phyloP scores from a whole-genome alignment of 2,797 vertebrate genomes.

The Tenualosa thibaudeaui region DNA sequence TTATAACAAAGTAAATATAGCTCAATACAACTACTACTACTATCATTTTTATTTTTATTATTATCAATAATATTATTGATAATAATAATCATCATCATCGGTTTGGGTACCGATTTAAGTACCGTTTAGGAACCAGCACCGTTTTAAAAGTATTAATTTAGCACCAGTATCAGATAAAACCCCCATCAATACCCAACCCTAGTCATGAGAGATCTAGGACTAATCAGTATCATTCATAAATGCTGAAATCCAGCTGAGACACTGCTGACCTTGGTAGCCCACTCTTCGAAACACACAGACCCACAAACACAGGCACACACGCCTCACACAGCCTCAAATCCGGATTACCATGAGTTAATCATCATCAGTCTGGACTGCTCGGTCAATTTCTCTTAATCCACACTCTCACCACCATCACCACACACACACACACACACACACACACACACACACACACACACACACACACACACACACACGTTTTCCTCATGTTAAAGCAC shows the following conservation, averaged over 20 bases:
- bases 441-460: conserved; percentile 6
- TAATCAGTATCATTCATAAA: conserved; percentile 8
- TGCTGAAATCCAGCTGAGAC: background rate
- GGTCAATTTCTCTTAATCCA: conserved; percentile 27
- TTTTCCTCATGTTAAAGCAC: background rate
- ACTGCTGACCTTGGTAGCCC: background rate
- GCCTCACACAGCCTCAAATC: conserved; percentile 24
- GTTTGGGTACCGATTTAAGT: too few species aligned
- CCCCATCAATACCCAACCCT: background rate
- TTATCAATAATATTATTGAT: too few species aligned
- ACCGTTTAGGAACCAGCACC: too few species aligned
- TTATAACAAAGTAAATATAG: too few species aligned
- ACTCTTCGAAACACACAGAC: background rate
- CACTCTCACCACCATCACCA: background rate
- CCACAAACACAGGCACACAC: background rate
- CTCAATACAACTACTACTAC: too few species aligned
- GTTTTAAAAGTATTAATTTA: too few species aligned
- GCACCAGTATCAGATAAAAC: too few species aligned
- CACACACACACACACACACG: conserved; percentile 1
- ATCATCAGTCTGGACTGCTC: conserved; percentile 20
- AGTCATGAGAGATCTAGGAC: background rate
- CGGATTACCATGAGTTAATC: conserved; percentile 37
- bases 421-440: background rate
- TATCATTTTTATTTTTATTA: too few species aligned
- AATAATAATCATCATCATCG: too few species aligned